Evolutionary conservation across 2,888 invertebrate genomes (phyloP).

Genomic region (Crossocerus cetratus): DNA sequence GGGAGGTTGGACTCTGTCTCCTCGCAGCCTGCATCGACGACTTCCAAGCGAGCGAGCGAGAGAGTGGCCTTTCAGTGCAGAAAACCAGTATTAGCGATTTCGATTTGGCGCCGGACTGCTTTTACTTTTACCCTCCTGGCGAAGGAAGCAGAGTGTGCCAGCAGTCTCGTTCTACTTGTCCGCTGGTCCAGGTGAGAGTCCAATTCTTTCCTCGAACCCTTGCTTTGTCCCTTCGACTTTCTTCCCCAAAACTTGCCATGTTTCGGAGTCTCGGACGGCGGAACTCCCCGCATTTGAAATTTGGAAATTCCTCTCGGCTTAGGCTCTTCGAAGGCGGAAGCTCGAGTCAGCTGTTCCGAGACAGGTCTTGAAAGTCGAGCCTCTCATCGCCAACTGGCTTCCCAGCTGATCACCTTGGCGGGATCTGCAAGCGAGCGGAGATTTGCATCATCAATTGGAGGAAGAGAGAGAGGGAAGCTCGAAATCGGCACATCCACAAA

Average conservation of each 20-base stretch:
- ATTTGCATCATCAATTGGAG: conserved; percentile 1
- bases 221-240: no score
- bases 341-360: no score
- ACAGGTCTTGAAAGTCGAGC: no score
- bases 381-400: not conserved
- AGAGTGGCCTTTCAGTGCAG: conserved; percentile 52
- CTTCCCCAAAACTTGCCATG: no score
- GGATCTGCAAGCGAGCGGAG: not conserved
- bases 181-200: not conserved
- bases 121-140: conserved; percentile 41
- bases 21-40: conserved; percentile 6
- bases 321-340: no score
- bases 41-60: conserved; percentile 37
- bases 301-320: no score
- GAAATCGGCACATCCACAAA: not conserved
- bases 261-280: no score
- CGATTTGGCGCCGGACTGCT: conserved; percentile 43
- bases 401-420: not conserved
- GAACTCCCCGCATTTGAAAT: no score
- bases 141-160: not conserved
- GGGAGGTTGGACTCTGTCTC: not conserved
- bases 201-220: no score
- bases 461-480: not conserved
- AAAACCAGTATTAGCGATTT: conserved; percentile 57
- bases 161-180: not conserved